Evolutionary conservation across 2,888 invertebrate species (phyloP).

Genomic region (Leptopilina myrica): DNA sequence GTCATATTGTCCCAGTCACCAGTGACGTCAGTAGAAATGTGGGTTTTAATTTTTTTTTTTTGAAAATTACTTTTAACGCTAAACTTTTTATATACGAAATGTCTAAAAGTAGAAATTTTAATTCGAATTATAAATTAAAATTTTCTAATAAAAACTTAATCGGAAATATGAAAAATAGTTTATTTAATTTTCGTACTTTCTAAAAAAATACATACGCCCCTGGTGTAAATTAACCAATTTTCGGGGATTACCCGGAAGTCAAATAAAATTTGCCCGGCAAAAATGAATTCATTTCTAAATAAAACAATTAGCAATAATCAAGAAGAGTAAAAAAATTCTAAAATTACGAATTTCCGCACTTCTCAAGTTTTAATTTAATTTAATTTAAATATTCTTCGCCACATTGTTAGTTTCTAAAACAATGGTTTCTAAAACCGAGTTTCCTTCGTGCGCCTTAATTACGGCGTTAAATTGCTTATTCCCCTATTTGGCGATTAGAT

Average conservation of each 20-base stretch:
- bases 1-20: background rate
- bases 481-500: constrained; percentile 21
- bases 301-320: too few species aligned
- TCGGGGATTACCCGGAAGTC: too few species aligned
- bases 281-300: too few species aligned
- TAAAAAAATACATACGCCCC: background rate
- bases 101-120: too few species aligned
- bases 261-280: too few species aligned
- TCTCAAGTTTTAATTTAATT: background rate
- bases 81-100: background rate
- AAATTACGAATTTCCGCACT: background rate
- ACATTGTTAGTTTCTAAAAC: background rate
- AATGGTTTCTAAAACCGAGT: background rate
- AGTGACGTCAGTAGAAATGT: constrained; percentile 4
- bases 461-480: background rate
- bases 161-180: too few species aligned
- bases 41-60: background rate
- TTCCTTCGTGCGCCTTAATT: constrained; percentile 2
- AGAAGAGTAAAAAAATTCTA: background rate
- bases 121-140: too few species aligned
- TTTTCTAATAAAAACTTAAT: too few species aligned
- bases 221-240: too few species aligned
- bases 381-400: background rate
- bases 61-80: background rate
- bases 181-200: too few species aligned